phyloP scores from a whole-genome alignment of 1,140 invertebrate genomes.

The Diachasma alloeum region DNA sequence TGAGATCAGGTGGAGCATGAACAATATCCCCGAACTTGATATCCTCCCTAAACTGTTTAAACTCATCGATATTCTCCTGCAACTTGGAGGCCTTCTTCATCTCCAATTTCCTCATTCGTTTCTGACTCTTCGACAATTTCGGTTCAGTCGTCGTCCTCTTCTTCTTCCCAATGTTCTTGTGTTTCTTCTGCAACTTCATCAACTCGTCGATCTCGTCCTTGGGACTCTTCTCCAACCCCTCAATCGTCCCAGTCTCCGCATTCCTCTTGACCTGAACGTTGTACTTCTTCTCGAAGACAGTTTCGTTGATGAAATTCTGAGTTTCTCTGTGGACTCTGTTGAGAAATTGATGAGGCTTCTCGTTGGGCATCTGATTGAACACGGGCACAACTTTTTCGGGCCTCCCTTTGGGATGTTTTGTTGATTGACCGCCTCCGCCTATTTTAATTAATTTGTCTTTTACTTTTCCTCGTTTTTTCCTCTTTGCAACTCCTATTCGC shows the following conservation, averaged over 20 bases:
- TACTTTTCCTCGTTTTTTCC: conserved; percentile 44
- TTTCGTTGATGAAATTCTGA: conserved; percentile 63
- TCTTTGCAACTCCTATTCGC: conserved; percentile 44
- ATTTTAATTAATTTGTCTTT: conserved; percentile 49
- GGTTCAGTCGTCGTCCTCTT: conserved; percentile 49
- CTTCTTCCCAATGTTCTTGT: conserved; percentile 55
- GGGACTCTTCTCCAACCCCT: conserved; percentile 57
- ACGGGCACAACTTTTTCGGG: conserved; percentile 62
- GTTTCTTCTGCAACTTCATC: conserved; percentile 55
- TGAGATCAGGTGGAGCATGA: conserved; percentile 72
- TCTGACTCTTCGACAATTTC: conserved; percentile 62
- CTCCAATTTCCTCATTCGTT: conserved; percentile 56
- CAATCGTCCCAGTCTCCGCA: conserved; percentile 61
- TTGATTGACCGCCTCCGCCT: conserved; percentile 34
- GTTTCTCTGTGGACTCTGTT: conserved; percentile 65
- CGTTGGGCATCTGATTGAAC: conserved; percentile 63
- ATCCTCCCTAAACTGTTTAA: conserved; percentile 62
- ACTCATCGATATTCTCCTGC: conserved; percentile 54
- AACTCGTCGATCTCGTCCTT: conserved; percentile 64
- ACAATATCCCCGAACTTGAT: conserved; percentile 74
- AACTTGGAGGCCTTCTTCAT: conserved; percentile 60
- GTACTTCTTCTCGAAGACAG: conserved; percentile 68
- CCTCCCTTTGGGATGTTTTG: conserved; percentile 50
- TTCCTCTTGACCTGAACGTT: conserved; percentile 65
- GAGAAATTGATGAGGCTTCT: conserved; percentile 62